Evolutionary conservation across 2,113 vertebrate genomes (phyloP).

Genomic region (pig (Sus scrofa)): DNA sequence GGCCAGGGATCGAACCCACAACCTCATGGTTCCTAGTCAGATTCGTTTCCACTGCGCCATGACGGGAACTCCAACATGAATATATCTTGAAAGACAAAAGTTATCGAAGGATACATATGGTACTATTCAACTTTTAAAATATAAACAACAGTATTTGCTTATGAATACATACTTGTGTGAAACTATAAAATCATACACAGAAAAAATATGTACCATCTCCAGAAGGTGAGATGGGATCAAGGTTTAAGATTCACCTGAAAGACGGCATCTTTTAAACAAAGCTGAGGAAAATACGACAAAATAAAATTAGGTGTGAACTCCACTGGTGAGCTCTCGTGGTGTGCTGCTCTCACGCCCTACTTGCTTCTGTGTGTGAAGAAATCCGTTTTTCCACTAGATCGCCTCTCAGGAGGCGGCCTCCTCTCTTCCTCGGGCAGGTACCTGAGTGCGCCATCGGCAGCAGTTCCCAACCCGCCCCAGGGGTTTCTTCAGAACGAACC

Average conservation of each 20-base stretch:
- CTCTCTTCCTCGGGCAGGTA: rapidly evolving
- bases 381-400: rapidly evolving
- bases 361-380: not conserved
- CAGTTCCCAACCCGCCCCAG: not conserved
- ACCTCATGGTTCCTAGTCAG: too few relatives aligned
- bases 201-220: not conserved
- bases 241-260: not conserved
- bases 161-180: not conserved
- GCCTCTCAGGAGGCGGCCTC: rapidly evolving
- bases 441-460: rapidly evolving
- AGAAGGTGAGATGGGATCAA: not conserved
- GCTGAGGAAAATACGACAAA: not conserved
- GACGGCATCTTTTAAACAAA: not conserved
- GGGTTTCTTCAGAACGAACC: not conserved
- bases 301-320: rapidly evolving
- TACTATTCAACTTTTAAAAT: not conserved
- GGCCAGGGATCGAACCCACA: too few relatives aligned
- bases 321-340: rapidly evolving
- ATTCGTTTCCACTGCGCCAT: too few relatives aligned
- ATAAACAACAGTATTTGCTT: not conserved
- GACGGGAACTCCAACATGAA: not conserved
- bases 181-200: not conserved
- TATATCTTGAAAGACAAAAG: not conserved
- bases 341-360: rapidly evolving
- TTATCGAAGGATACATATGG: not conserved